Evolutionary conservation across 2,113 vertebrate genomes (phyloP), one percentile per base, ranked within the genome.

Genomic region (Mormyrus iriodes): DNA sequence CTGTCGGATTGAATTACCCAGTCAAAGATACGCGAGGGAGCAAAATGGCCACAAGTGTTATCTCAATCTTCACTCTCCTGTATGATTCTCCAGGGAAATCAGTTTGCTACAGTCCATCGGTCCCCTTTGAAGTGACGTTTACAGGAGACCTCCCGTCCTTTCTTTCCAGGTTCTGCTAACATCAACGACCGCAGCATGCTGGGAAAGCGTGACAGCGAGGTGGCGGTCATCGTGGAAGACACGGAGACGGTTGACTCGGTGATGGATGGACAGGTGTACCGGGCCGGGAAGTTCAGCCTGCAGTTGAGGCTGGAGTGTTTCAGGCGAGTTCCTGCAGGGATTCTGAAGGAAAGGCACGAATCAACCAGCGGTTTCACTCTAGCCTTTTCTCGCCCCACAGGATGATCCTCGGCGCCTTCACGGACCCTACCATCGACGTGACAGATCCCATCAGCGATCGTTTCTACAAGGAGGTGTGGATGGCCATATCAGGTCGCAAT

Each of bases 121-220:
- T 24, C 48, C 42, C 24, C 46, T 19, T 42, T 46, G 44, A 27
- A n/a, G 46, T 49, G 61, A 46, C 42, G 31, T 88, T 61, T 44
- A 35, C 58, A n/a, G 82, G 44, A 1, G 7, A 46, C 42, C 53
- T 15, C 19, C 39, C 24, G 21, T 52, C 13, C 21, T 4, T 48
- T 86, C 24, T 51, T 85, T 0, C 61, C 86, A 99, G 98, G 98
- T 84, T 99, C 98, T 51, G 98, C 98, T 48, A 99, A 99, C 95
- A 99, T 99, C 93, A 99, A 99, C 0, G 98, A 99, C 95, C 96
- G 98, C 88, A 99, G 98, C 95, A 97, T 99, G 98, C 95, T 99
- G 95, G 98, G 98, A 0, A 99, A 98, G 91, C 95, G 98, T 13
- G 98, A 99, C 96, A 99, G 98, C 0, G 98, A 99, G 92, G 96